Evolutionary conservation across 2,113 vertebrate species (phyloP), one percentile per base, ranked within the genome.

Genomic region (Scopus umbretta): DNA sequence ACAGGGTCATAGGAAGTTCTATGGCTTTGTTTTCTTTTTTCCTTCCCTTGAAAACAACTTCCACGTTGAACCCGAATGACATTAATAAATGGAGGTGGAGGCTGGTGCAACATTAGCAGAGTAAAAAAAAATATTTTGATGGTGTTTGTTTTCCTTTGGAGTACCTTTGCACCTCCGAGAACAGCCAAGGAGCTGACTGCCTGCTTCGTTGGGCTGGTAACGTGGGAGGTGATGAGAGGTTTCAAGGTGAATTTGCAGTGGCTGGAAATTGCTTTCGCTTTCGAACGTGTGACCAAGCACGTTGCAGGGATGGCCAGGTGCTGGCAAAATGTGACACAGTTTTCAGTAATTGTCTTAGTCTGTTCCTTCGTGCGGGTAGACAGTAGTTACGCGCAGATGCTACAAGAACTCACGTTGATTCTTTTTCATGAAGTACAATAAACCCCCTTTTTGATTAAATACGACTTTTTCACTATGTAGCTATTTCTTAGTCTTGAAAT

Each of bases 191-290:
- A 61, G 15, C 50, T 30, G 11, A 16, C 38, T 30, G 55, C 27
- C 8, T n/a, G 47, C 65, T 55, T 70, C 4, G 0, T 0, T 11
- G 19, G 19, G 49, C 53, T 45, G 50, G 11, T 63, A 1, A 3
- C 5, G 1, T 13, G 0, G 1, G 20, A 45, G 32, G 5, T 30
- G n/a, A 9, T 2, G 29, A 23, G 75, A 63, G 67, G 22, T 12
- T 20, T 30, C 19, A 9, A 7, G 25, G 36, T 78, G 36, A 32
- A 43, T 55, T 80, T 66, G 36, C 61, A 50, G 1, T 0, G 10
- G 34, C 22, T 50, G 14, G 16, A 16, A 9, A 16, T 26, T 11
- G 32, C 45, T 65, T 79, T 73, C 75, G 50, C 25, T 38, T 78
- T 72, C 18, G 17, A 29, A 16, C 18, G 5, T 0, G 2, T 18